Evolutionary conservation across 2,113 vertebrate species (phyloP).

Genomic region (Neomonachus schauinslandi): DNA sequence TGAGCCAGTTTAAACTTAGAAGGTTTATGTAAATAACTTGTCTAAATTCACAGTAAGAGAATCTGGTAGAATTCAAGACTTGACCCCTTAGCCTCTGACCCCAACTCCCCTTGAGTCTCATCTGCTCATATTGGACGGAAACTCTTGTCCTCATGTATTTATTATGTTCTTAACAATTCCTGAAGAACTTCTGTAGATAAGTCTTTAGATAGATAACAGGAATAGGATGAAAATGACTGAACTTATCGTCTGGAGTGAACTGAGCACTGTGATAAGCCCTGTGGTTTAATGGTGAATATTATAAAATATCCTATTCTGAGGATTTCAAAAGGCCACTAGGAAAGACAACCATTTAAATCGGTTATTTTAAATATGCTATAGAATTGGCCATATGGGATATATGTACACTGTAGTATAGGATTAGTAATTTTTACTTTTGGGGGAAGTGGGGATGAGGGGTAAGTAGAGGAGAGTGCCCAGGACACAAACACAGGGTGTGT

Average conservation of each 20-base stretch:
- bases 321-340: background rate
- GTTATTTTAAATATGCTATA: background rate
- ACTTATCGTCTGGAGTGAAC: background rate
- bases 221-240: conserved; percentile 21
- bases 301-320: background rate
- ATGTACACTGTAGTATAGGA: background rate
- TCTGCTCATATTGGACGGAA: background rate
- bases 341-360: background rate
- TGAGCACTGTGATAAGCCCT: background rate
- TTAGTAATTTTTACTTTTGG: background rate
- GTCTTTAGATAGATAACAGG: background rate
- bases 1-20: background rate
- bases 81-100: background rate
- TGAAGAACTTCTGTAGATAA: background rate
- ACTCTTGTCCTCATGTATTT: background rate
- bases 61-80: background rate
- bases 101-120: background rate
- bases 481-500: background rate
- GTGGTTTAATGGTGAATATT: background rate
- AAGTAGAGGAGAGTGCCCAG: background rate
- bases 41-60: background rate
- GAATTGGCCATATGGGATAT: background rate
- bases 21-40: background rate
- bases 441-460: rapidly evolving
- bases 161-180: background rate